These are phyloP conservation scores for Gavialis gangeticus DNA, from an alignment of 2,113 vertebrate species.

Conservation along the genomic window DNA sequence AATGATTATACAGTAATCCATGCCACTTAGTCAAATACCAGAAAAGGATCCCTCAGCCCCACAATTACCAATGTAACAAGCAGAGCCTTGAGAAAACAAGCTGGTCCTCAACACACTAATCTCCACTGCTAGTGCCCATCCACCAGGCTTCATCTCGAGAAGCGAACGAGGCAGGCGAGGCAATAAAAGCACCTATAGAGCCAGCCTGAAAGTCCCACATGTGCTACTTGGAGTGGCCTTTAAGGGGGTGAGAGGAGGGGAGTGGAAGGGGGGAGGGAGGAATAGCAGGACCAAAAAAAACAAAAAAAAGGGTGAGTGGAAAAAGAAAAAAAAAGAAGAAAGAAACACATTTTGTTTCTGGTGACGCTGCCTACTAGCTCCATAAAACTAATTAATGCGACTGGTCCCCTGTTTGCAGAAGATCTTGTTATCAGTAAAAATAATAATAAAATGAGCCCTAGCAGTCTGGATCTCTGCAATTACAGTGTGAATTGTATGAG, in stretches of 20 bases:
- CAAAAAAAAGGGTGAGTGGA: slow-evolving; percentile 19
- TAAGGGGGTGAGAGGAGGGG: slow-evolving; percentile 65
- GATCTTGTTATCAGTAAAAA: slow-evolving; percentile 81
- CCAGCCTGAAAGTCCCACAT: slow-evolving; percentile 77
- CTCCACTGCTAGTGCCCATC: slow-evolving; percentile 72
- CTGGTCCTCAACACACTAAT: slow-evolving; percentile 75
- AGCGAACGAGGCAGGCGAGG: slow-evolving; percentile 70
- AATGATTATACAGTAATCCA: slow-evolving; percentile 70
- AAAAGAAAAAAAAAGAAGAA: slow-evolving; percentile 46
- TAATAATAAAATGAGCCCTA: slow-evolving; percentile 80
- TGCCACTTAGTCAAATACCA: slow-evolving; percentile 62
- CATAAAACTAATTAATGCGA: slow-evolving; percentile 82
- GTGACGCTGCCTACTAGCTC: slow-evolving; percentile 71
- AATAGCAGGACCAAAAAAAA: slow-evolving; percentile 43
- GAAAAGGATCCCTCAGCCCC: slow-evolving; percentile 67
- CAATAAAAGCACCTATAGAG: slow-evolving; percentile 76
- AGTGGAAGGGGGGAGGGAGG: slow-evolving; percentile 30
- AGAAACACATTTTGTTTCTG: slow-evolving; percentile 71
- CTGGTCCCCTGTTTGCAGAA: slow-evolving; percentile 76
- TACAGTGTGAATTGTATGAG: slow-evolving; percentile 91
- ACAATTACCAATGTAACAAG: slow-evolving; percentile 79
- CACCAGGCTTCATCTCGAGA: slow-evolving; percentile 73
- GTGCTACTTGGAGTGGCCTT: slow-evolving; percentile 77
- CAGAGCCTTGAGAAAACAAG: slow-evolving; percentile 81
- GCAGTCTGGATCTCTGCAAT: slow-evolving; percentile 86